Percentiles rank a stretch among this genome's conserved stretches.
phyloP scores from a whole-genome alignment of 2,113 vertebrate species.

The Brachirus orientalis region DNA sequence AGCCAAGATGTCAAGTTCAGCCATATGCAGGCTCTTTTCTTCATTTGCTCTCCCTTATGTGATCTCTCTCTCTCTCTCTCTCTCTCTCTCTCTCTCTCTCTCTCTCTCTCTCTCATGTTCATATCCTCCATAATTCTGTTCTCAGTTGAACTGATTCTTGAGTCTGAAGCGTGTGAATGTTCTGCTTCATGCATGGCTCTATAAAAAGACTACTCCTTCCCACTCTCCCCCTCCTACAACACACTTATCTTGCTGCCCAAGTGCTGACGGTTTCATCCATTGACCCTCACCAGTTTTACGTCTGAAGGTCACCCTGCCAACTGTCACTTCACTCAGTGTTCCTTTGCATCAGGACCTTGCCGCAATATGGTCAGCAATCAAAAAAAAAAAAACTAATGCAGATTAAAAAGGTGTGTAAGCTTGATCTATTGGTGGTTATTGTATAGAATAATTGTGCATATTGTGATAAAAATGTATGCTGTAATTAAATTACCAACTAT shows the following conservation, averaged over 20 bases:
- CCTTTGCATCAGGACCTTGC: constrained; percentile 30
- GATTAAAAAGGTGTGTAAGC: background rate
- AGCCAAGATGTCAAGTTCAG: constrained; percentile 46
- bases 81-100: constrained; percentile 19
- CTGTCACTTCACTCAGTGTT: constrained; percentile 28
- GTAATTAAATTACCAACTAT: no score
- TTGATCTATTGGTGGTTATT: background rate
- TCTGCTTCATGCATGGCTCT: constrained; percentile 15
- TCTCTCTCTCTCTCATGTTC: constrained; percentile 8
- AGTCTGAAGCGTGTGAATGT: constrained; percentile 35
- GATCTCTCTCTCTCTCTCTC: constrained; percentile 9
- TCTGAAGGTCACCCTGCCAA: constrained; percentile 36
- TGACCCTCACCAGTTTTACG: constrained; percentile 1
- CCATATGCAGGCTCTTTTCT: constrained; percentile 11
- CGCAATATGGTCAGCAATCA: constrained; percentile 13
- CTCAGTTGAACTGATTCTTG: constrained; percentile 46
- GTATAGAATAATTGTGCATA: background rate
- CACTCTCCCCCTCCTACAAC: background rate
- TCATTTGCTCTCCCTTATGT: background rate
- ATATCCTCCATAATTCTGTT: constrained; percentile 10
- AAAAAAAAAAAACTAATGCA: background rate
- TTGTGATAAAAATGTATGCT: no score
- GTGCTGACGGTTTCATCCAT: constrained; percentile 16
- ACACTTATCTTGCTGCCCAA: constrained; percentile 38
- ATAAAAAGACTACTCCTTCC: constrained; percentile 1